Evolutionary conservation across 2,797 vertebrate genomes (phyloP).

Genomic region (Centropyge bicolor): DNA sequence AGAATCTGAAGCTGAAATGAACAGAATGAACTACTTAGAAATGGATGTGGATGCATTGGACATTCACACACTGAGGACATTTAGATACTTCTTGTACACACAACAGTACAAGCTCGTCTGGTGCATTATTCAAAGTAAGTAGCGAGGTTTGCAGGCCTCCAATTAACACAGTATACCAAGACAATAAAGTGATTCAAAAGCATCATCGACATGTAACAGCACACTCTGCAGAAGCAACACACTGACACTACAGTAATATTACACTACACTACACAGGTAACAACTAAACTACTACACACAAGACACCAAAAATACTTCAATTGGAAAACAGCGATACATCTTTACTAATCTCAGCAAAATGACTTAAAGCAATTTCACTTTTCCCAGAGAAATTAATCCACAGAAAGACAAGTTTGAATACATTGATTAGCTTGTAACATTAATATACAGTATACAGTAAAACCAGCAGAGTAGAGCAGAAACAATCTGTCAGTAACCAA

Average conservation of each 20-base stretch:
- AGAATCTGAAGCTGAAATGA: neutral
- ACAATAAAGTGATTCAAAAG: neutral
- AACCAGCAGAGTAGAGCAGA: conserved; percentile 3
- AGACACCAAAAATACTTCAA: neutral
- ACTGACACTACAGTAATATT: neutral
- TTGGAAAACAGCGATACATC: neutral
- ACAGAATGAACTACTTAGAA: too few relatives aligned
- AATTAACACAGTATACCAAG: neutral
- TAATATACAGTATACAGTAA: neutral
- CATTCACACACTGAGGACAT: neutral
- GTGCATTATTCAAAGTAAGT: neutral
- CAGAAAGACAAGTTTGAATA: neutral
- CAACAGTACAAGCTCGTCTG: neutral
- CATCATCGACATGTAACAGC: neutral
- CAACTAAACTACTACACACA: neutral
- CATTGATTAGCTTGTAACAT: neutral
- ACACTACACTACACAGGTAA: neutral
- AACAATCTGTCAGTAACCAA: neutral
- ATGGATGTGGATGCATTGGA: neutral
- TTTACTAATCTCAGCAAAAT: conserved; percentile 36
- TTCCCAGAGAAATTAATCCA: neutral
- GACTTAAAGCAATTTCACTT: neutral
- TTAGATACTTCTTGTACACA: neutral
- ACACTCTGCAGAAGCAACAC: neutral
- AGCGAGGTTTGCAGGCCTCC: neutral